Evolutionary conservation across 2,113 vertebrate genomes (phyloP).

Genomic region (Albula glossodonta): DNA sequence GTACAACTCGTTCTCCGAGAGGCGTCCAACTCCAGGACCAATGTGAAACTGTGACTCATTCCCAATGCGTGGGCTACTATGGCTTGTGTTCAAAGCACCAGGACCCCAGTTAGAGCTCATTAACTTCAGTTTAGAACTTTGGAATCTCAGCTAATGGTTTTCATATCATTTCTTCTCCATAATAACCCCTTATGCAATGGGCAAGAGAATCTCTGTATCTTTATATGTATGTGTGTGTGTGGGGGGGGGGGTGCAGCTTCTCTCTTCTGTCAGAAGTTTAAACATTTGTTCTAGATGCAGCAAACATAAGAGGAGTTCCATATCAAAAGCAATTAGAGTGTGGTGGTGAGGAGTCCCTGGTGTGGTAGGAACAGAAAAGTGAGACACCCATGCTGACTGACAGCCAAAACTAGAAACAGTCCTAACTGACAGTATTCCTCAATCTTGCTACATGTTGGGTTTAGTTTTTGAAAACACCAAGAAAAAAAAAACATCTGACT

Average conservation of each 20-base stretch:
- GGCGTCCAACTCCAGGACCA: constrained; percentile 20
- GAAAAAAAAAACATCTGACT: constrained; percentile 22
- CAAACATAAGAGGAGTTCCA: background rate
- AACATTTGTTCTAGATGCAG: background rate
- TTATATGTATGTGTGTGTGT: background rate
- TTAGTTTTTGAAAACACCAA: constrained; percentile 16
- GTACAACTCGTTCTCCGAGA: background rate
- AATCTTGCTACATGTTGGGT: background rate
- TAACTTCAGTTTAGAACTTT: constrained; percentile 6
- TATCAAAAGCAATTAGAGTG: constrained; percentile 22
- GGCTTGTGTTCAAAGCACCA: constrained; percentile 12
- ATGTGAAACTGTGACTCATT: constrained; percentile 26
- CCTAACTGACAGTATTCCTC: background rate
- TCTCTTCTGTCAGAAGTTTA: background rate
- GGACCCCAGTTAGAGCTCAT: constrained; percentile 23
- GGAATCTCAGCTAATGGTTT: constrained; percentile 5
- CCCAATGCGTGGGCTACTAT: constrained; percentile 25
- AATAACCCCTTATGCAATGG: background rate
- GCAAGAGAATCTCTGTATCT: background rate
- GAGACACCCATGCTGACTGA: background rate
- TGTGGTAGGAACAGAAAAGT: constrained; percentile 6
- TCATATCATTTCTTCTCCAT: constrained; percentile 12
- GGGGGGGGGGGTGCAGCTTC: background rate
- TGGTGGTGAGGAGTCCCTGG: background rate
- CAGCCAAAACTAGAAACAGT: background rate